A percentile compares a stretch with the other conserved stretches of the same genome.
Evolutionary conservation across 2,113 vertebrate genomes (phyloP).

Genomic region (Cynoglossus semilaevis): DNA sequence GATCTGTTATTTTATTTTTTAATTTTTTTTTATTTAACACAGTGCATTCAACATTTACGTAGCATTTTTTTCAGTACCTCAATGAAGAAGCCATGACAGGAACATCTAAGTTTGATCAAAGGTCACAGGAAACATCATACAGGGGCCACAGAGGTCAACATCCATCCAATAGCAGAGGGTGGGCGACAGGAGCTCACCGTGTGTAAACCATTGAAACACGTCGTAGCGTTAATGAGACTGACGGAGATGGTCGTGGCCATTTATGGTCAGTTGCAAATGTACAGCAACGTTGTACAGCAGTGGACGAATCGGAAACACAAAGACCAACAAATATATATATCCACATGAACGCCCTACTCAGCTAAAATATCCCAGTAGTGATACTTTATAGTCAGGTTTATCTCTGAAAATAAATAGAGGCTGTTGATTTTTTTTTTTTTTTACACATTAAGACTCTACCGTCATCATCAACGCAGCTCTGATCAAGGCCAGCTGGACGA

Average conservation of each 20-base stretch:
- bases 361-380: not conserved
- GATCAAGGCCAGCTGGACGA: conserved; percentile 3
- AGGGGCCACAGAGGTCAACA: conserved; percentile 72
- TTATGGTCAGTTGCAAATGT: conserved; percentile 53
- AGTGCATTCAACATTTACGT: conserved; percentile 77
- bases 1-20: conserved; percentile 57
- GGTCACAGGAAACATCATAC: conserved; percentile 72
- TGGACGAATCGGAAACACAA: conserved; percentile 26
- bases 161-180: conserved; percentile 72
- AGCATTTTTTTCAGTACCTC: conserved; percentile 74
- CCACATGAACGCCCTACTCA: conserved; percentile 29
- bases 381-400: conserved; percentile 14
- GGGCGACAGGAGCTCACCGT: conserved; percentile 63
- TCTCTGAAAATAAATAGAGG: conserved; percentile 5
- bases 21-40: conserved; percentile 55
- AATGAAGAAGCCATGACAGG: conserved; percentile 74
- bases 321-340: conserved; percentile 45
- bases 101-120: conserved; percentile 68
- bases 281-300: conserved; percentile 35
- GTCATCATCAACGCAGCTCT: conserved; percentile 6
- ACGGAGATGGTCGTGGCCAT: conserved; percentile 43
- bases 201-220: conserved; percentile 73
- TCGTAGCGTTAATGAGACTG: conserved; percentile 56
- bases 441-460: conserved; percentile 17
- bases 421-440: conserved; percentile 15